phyloP scores from a whole-genome alignment of 2,113 vertebrate species.

The Ailuropoda melanoleuca region DNA sequence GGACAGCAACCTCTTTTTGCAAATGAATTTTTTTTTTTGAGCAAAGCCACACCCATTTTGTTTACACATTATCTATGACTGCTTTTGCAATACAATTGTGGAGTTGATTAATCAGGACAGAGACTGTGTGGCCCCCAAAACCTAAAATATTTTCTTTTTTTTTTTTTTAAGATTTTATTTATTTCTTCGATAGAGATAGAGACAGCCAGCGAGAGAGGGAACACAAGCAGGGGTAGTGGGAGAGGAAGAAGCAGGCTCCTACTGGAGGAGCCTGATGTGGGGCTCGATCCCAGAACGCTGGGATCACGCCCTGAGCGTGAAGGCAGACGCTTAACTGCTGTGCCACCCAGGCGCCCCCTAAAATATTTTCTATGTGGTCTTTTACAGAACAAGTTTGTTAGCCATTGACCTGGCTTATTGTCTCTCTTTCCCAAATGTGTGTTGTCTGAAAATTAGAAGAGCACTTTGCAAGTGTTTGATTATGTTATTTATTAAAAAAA shows the following conservation, averaged over 20 bases:
- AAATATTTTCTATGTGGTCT: neutral
- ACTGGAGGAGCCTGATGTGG: too few species aligned
- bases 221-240: too few species aligned
- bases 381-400: neutral
- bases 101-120: neutral
- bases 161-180: too few species aligned
- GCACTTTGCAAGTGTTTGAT: neutral
- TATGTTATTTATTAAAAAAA: neutral
- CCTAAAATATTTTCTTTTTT: neutral
- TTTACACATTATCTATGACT: neutral
- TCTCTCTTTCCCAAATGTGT: neutral
- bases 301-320: too few species aligned
- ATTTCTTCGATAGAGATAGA: too few species aligned
- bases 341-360: too few species aligned
- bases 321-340: too few species aligned
- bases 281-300: too few species aligned
- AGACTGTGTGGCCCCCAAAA: neutral
- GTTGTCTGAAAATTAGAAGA: neutral
- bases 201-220: too few species aligned
- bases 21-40: neutral
- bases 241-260: too few species aligned
- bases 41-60: neutral
- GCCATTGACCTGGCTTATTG: neutral
- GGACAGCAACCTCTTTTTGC: neutral
- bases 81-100: neutral